Evolutionary conservation across 2,797 vertebrate genomes (phyloP).

Genomic region (Otolemur crassicaudatus): DNA sequence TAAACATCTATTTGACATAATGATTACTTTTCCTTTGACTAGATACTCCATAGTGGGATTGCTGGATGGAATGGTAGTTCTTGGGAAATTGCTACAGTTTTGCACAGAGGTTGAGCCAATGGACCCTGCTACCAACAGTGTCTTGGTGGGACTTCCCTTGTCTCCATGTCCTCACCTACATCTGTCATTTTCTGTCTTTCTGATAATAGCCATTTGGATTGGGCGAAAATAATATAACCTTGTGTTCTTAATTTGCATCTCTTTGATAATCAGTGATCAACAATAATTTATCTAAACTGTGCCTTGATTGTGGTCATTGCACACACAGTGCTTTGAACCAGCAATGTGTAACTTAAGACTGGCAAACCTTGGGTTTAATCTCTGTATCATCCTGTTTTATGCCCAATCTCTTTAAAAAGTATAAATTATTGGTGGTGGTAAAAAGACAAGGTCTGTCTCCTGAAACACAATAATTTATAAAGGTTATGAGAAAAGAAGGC

Average conservation of each 20-base stretch:
- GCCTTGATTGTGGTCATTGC: background rate
- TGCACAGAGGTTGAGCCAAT: background rate
- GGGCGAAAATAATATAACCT: background rate
- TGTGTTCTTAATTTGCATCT: background rate
- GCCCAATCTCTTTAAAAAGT: background rate
- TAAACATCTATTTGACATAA: background rate
- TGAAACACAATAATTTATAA: background rate
- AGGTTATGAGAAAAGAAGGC: fast-evolving
- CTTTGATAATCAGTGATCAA: background rate
- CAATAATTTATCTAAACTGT: background rate
- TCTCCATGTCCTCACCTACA: background rate
- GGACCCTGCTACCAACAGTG: background rate
- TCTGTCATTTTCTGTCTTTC: background rate
- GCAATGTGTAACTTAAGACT: background rate
- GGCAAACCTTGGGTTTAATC: background rate
- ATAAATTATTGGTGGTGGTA: background rate
- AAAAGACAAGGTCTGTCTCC: background rate
- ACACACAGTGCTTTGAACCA: background rate
- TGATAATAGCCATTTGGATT: background rate
- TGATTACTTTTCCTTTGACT: background rate
- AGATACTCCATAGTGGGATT: background rate
- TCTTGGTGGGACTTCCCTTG: background rate
- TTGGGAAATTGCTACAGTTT: background rate
- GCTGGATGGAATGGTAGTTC: background rate
- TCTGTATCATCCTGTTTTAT: background rate